phyloP scores from a whole-genome alignment of 92 coral and sea anemone genomes.

The Palythoa grandiflora region DNA sequence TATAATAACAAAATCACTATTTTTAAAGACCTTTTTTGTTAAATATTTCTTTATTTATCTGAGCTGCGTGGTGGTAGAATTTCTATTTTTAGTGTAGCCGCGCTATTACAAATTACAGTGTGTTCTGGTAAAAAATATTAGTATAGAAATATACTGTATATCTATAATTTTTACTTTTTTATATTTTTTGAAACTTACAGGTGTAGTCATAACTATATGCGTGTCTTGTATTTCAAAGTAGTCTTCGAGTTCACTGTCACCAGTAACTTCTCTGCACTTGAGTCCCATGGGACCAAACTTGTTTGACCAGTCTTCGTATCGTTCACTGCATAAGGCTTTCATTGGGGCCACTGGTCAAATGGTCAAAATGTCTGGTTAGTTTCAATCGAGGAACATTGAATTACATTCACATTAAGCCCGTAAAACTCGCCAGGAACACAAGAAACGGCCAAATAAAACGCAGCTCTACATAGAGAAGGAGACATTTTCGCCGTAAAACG shows the following conservation, averaged over 20 bases:
- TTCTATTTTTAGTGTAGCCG: too few species aligned
- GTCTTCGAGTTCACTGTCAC: conserved; percentile 97
- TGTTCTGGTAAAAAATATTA: neutral
- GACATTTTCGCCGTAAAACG: too few species aligned
- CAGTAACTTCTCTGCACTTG: conserved; percentile 94
- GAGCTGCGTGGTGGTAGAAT: too few species aligned
- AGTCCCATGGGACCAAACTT: conserved; percentile 91
- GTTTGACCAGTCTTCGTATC: conserved; percentile 87
- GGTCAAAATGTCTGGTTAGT: neutral
- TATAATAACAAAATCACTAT: too few species aligned
- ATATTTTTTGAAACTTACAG: conserved; percentile 73
- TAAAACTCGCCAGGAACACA: too few species aligned
- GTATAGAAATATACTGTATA: neutral
- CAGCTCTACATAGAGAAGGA: too few species aligned
- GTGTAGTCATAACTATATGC: conserved; percentile 95
- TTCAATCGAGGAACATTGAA: neutral
- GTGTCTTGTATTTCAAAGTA: conserved; percentile 88
- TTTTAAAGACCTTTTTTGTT: too few species aligned
- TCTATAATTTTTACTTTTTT: neutral
- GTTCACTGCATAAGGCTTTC: conserved; percentile 99
- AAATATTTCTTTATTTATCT: too few species aligned
- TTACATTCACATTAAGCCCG: too few species aligned
- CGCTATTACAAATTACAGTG: too few species aligned
- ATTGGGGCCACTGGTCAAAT: conserved; percentile 92
- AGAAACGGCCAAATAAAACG: too few species aligned